Evolutionary conservation across 2,888 invertebrate species (phyloP), one percentile per base, ranked within the genome.

Genomic region (Trissolcus japonicus): DNA sequence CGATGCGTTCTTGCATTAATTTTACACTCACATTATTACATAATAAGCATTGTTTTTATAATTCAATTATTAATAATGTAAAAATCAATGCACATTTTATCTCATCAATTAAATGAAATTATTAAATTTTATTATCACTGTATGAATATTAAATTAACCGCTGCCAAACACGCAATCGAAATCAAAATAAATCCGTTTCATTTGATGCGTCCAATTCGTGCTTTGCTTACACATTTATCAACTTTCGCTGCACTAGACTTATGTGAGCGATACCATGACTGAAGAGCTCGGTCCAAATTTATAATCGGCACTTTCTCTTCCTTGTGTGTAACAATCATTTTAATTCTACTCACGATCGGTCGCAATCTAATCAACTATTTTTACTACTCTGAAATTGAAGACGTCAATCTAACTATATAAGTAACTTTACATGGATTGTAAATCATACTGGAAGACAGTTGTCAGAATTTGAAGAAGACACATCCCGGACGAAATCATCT

Each of bases 241-340:
- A 74, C 74, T 74, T 74, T 74, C 74, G 61, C 67, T 48, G n/a
- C 46, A 14, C 35, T 19, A 40, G 53, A 51, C 57, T 74, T 67
- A 53, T 35, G 61, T 35, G 65, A 59, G 59, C 48, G 21, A 66
- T 46, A 51, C 40, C 61, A 67, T 48, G 66, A 43, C 56, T 56
- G 43, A 66, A 74, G 73, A 61, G 61, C 35, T 50, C 55, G 50
- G 50, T 54, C 61, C 61, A 62, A 74, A 67, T 67, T 67, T 74
- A 67, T 60, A 74, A 67, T 57, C 56, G 51, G 56, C 46, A 62
- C 67, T 67, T 74, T 74, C 73, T 59, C 67, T 74, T 57, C 61
- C 61, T 50, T 21, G 25, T 56, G 40, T 40, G 29, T 9, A 54
- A 67, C 55, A 61, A 56, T 67, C 16, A 51, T 51, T 19, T 61